phyloP scores from a whole-genome alignment of 2,888 invertebrate species.

The Nineta flava region DNA sequence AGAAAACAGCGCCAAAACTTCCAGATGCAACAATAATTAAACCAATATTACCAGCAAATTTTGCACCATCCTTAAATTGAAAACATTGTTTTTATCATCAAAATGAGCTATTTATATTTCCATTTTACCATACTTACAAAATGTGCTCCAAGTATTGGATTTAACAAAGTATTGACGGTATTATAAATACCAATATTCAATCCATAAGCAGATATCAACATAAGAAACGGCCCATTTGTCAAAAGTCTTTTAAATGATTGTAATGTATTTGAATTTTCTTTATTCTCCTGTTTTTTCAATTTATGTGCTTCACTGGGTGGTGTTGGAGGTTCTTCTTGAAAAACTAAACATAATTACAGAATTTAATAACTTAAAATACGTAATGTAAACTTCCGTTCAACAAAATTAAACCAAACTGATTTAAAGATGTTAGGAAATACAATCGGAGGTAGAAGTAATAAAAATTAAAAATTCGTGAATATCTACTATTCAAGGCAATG shows the following conservation, averaged over 20 bases:
- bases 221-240: slow-evolving; percentile 18
- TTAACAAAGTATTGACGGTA: slow-evolving; percentile 40
- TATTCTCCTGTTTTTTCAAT: slow-evolving; percentile 16
- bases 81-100: not conserved
- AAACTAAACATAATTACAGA: slow-evolving; percentile 34
- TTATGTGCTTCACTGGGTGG: slow-evolving; percentile 40
- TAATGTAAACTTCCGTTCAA: no score
- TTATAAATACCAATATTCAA: slow-evolving; percentile 38
- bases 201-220: slow-evolving; percentile 28
- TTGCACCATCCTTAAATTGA: slow-evolving; percentile 38
- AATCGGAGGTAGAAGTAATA: no score
- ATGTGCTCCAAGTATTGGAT: slow-evolving; percentile 34
- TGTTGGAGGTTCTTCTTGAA: slow-evolving; percentile 33
- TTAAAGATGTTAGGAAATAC: no score
- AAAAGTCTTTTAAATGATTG: slow-evolving; percentile 14
- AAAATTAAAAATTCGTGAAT: no score
- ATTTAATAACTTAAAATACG: no score
- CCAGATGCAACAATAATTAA: slow-evolving; percentile 77
- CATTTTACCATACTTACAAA: slow-evolving; percentile 32
- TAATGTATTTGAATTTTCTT: not conserved
- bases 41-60: slow-evolving; percentile 74
- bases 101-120: no score
- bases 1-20: slow-evolving; percentile 75
- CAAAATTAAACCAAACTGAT: no score
- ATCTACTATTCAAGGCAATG: no score